Conservation (phyloP, 2,113 vertebrate genomes). For the Australoheros scitulus region DNA sequence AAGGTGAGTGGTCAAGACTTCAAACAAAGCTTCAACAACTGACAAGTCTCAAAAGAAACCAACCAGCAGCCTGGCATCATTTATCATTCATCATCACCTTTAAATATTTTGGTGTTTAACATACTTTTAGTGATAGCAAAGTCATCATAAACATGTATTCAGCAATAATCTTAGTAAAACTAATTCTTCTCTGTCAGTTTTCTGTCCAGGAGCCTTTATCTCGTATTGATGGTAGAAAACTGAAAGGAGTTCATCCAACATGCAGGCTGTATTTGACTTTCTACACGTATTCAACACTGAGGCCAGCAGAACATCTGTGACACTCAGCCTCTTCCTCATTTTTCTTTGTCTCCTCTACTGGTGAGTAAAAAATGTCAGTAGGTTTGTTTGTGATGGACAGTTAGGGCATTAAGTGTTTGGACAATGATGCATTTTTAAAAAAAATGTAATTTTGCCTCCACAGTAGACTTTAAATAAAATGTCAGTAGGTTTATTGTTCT, state of each 20-base stretch:
- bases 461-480: background rate
- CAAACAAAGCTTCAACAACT: background rate
- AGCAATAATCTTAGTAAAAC: background rate
- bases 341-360: slow-evolving; percentile 86
- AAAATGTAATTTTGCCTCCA: background rate
- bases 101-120: background rate
- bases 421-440: background rate
- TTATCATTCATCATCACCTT: too few species aligned
- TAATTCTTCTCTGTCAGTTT: background rate
- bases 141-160: background rate
- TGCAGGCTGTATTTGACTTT: slow-evolving; percentile 58
- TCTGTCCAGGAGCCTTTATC: background rate
- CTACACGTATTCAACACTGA: slow-evolving; percentile 58
- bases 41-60: too few species aligned
- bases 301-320: slow-evolving; percentile 61
- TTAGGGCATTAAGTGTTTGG: background rate
- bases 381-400: background rate
- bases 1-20: background rate
- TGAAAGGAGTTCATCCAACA: slow-evolving; percentile 14
- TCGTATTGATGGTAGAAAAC: background rate
- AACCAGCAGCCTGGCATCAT: background rate
- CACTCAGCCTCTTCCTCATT: slow-evolving; percentile 74
- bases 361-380: slow-evolving; percentile 76
- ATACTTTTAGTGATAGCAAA: background rate
- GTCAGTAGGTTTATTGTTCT: background rate